Evolutionary conservation across 2,797 vertebrate genomes (phyloP).

Genomic region (Epinephelus coioides): DNA sequence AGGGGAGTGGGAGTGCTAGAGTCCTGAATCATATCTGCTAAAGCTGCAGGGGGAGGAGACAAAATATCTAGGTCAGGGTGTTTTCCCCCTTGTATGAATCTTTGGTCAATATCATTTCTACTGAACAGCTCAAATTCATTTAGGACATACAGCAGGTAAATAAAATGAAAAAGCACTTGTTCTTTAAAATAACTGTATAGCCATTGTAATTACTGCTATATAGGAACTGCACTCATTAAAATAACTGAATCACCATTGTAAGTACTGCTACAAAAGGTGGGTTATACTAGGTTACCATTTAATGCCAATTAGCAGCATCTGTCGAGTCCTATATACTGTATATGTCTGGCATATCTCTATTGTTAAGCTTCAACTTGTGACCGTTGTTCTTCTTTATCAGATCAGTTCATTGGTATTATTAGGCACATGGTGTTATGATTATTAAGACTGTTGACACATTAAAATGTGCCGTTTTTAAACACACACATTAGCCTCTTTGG

Average conservation of each 20-base stretch:
- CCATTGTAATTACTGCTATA: not conserved
- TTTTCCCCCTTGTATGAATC: slow-evolving; percentile 69
- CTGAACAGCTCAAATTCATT: slow-evolving; percentile 24
- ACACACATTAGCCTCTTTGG: not conserved
- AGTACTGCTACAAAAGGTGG: not conserved
- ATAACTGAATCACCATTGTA: not conserved
- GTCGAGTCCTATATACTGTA: not conserved
- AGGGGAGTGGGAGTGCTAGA: slow-evolving; percentile 55
- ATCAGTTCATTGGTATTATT: not conserved
- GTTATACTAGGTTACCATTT: not conserved
- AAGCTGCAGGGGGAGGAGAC: slow-evolving; percentile 68
- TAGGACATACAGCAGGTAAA: not conserved
- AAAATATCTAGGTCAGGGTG: slow-evolving; percentile 82
- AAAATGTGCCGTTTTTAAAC: not conserved
- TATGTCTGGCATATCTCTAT: slow-evolving; percentile 8
- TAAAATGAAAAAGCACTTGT: not conserved
- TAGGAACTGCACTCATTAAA: too few relatives aligned
- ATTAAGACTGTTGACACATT: not conserved
- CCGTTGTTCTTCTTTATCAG: not conserved
- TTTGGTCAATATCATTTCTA: slow-evolving; percentile 56
- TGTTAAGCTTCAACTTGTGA: slow-evolving; percentile 7
- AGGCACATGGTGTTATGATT: not conserved
- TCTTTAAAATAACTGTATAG: not conserved
- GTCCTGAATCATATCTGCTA: slow-evolving; percentile 77
- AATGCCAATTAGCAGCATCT: slow-evolving; percentile 8